Base-by-base conservation (phyloP, 2,797 vertebrate species). In the Myioborus melanocephalus region DNA sequence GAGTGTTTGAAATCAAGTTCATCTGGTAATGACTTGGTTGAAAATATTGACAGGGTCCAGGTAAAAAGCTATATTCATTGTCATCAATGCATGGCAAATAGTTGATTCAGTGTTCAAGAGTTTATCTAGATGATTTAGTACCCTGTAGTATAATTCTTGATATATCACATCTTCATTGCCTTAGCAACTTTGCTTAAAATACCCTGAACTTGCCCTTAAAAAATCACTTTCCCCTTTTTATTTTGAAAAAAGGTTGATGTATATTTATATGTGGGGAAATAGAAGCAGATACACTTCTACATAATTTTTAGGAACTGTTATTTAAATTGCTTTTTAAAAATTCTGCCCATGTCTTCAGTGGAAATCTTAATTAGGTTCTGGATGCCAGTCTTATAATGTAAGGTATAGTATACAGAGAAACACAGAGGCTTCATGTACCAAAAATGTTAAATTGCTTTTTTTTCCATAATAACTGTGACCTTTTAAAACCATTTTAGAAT, bases 161-260 rank as follows among this genome's bases (percentile, higher is more conserved):
- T 71, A 41, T 47, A 55, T 6, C 8, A 9, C 13, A 16, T 86
- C 35, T 47, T 70, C 18, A 30, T 39, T 71, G 18, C 72, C 37
- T 30, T 66, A 41, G 37, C 2, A 27, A 22, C 78, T 69, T 34
- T 73, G 8, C 14, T 49, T 68, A 57, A 69, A 73, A 52, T 72
- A 65, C 2, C 4, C 7, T 27, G 9, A n/a, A 46, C 14, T 24
- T 71, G 8, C 8, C 9, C 46, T 69, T 50, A n/a, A 44, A 71
- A 55, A 12, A 3, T 8, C 8, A 7, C 21, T 35, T 9, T 1
- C 4, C 0, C 6, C 1, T 43, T 50, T 85, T 52, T 50, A 50
- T 83, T 69, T 53, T 49, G 14, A 44, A 70, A 44, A 85, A 35
- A 43, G 1, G 2, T 46, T 15, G 3, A 10, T 47, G 6, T 46